A percentile compares a stretch with the other conserved stretches of the same genome.
These are phyloP conservation scores for Antheraea assamensis DNA, from an alignment of 2,888 invertebrate species.

Conservation along the genomic window DNA sequence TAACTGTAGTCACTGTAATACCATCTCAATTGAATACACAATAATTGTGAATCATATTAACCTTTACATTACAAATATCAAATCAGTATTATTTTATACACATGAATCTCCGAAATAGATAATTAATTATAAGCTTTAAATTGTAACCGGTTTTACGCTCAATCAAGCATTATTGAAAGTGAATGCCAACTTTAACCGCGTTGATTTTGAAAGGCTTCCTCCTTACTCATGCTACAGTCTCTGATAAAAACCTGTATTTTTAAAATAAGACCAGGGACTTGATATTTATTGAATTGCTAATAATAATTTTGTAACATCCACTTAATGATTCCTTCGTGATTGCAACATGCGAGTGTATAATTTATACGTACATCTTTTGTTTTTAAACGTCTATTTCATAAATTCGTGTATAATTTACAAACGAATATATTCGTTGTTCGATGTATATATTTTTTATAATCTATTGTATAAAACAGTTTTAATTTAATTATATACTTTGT, in stretches of 20 bases:
- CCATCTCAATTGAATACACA: neutral
- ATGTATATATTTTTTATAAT: neutral
- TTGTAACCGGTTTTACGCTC: slow-evolving; percentile 22
- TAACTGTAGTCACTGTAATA: neutral
- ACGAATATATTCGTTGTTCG: neutral
- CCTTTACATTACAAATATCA: neutral
- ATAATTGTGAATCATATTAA: neutral
- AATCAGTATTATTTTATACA: neutral
- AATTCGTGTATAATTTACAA: neutral
- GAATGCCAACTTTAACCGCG: slow-evolving; percentile 27
- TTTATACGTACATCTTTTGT: neutral
- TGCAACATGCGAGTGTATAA: neutral
- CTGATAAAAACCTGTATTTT: slow-evolving; percentile 26
- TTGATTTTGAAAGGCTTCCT: slow-evolving; percentile 32
- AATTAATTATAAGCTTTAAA: slow-evolving; percentile 14
- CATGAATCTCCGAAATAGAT: neutral
- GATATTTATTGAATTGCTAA: slow-evolving; percentile 16
- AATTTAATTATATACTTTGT: neutral
- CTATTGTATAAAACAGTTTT: neutral
- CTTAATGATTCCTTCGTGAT: no score
- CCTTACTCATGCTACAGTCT: slow-evolving; percentile 27
- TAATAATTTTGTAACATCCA: slow-evolving; percentile 2
- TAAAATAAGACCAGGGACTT: slow-evolving; percentile 12
- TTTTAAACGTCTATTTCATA: neutral
- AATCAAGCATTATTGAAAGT: slow-evolving; percentile 34